A percentile compares a stretch with the other conserved stretches of the same genome.
Evolutionary conservation across 2,888 invertebrate species (phyloP).

Genomic region (Ernsta delagoae): DNA sequence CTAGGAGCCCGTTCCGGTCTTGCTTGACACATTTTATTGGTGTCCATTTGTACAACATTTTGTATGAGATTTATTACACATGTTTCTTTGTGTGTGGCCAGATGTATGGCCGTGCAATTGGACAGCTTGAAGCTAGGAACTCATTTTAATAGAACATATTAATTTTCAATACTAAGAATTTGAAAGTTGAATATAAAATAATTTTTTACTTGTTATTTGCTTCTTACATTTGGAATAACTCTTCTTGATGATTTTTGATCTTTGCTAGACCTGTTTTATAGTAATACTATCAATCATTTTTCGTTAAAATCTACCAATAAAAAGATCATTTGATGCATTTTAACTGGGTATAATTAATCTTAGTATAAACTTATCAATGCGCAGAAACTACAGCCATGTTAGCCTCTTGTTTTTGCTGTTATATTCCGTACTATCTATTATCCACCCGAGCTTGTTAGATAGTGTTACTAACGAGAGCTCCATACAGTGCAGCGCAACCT

Average conservation of each 20-base stretch:
- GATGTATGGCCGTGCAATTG: neutral
- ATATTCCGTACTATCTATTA: slow-evolving; percentile 18
- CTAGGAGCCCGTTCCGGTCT: slow-evolving; percentile 21
- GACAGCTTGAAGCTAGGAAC: neutral
- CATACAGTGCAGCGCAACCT: slow-evolving; percentile 30
- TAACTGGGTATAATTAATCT: too few species aligned
- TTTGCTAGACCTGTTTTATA: too few species aligned
- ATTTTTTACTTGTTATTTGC: too few species aligned
- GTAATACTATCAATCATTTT: too few species aligned
- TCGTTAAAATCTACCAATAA: too few species aligned
- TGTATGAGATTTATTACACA: slow-evolving; percentile 19
- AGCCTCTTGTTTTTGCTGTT: neutral
- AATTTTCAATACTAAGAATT: too few species aligned
- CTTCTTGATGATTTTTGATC: too few species aligned
- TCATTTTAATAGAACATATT: neutral
- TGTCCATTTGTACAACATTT: slow-evolving; percentile 19
- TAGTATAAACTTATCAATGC: neutral
- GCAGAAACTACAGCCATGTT: neutral
- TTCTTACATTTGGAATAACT: too few species aligned
- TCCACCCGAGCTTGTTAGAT: slow-evolving; percentile 30
- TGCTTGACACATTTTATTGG: slow-evolving; percentile 35
- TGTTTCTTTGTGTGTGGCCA: slow-evolving; percentile 6
- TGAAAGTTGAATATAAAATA: too few species aligned
- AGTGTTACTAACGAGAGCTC: slow-evolving; percentile 36
- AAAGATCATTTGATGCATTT: too few species aligned